phyloP scores from a whole-genome alignment of 2,888 invertebrate species.

The Rhagonycha fulva region DNA sequence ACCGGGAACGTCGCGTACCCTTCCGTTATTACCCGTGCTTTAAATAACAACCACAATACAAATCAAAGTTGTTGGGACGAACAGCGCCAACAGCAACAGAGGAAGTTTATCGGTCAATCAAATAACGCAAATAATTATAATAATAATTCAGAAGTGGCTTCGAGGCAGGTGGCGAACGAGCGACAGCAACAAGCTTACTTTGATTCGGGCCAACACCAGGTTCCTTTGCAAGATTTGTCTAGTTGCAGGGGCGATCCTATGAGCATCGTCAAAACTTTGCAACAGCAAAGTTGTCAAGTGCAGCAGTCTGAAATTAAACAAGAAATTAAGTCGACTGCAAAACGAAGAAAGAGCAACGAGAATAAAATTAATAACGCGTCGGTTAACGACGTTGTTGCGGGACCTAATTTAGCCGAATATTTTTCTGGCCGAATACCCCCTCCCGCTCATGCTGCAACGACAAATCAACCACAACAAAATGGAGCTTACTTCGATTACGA shows the following conservation, averaged over 20 bases:
- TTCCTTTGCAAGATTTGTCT: constrained; percentile 71
- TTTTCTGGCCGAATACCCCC: constrained; percentile 64
- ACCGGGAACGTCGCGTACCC: constrained; percentile 72
- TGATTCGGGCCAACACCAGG: constrained; percentile 63
- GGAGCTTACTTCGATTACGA: constrained; percentile 80
- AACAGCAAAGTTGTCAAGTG: constrained; percentile 44
- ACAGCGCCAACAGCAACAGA: constrained; percentile 54
- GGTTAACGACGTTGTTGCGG: constrained; percentile 60
- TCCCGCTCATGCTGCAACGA: constrained; percentile 68
- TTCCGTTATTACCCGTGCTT: constrained; percentile 79
- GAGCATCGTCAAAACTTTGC: constrained; percentile 74
- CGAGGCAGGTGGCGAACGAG: constrained; percentile 38
- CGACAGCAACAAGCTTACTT: constrained; percentile 67
- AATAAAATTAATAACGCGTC: constrained; percentile 57
- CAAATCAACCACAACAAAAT: constrained; percentile 57
- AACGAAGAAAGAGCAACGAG: constrained; percentile 64
- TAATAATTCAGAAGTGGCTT: constrained; percentile 50
- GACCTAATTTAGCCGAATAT: constrained; percentile 59
- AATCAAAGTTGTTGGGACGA: constrained; percentile 64
- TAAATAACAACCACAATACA: constrained; percentile 64
- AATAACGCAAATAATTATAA: constrained; percentile 54
- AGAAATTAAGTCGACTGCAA: constrained; percentile 49
- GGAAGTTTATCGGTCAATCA: constrained; percentile 57
- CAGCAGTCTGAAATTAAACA: constrained; percentile 49
- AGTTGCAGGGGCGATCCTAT: constrained; percentile 77